Base-by-base conservation (phyloP, 2,888 invertebrate genomes). In the Tetrapedia diversipes region DNA sequence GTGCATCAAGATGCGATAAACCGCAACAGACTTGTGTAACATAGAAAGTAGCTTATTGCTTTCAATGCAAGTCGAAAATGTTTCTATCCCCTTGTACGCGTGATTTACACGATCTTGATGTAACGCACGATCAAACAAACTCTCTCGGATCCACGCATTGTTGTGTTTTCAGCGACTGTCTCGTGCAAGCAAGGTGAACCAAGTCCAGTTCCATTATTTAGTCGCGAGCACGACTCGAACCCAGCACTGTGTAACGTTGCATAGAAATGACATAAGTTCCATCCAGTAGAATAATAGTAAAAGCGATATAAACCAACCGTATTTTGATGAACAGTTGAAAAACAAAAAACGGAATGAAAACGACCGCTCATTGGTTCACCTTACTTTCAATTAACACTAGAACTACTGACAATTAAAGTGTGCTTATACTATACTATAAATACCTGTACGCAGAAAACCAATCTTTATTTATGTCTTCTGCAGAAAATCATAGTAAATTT, bases 11-110 rank as follows among this genome's bases (percentile, higher is more conserved):
- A 65, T 45, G n/a, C 64, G 32, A 39, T 65, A 54, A 65, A 70
- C 27, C 16, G 43, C 16, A 27, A 24, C 29, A 11, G 22, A 24
- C 37, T 73, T 73, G 66, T 67, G 51, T 53, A 71, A 64, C 29
- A 43, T 74, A 59, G 72, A 74, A 74, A 74, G 74, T 64, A n/a
- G 16, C 43, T 22, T 24, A 16, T 61, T 32, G 27, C 29, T 57
- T 57, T 49, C 63, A 24, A 63, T 73, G 57, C 19, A n/a, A 41
- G 14, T 47, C 59, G 53, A 67, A 54, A 68, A 56, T 22, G 39
- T 60, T 47, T 41, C 37, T 56, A 56, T 29, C 32, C n/a, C n/a
- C 14, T 7, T 2, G 0, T 8, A 4, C 19, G 22, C 39, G 32
- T 24, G 22, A 11, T 41, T 32, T 37, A 0, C 43, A 51, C 29